These are phyloP conservation scores for Eupleurogrammus muticus DNA, from an alignment of 2,797 vertebrate species.

Conservation along the genomic window DNA sequence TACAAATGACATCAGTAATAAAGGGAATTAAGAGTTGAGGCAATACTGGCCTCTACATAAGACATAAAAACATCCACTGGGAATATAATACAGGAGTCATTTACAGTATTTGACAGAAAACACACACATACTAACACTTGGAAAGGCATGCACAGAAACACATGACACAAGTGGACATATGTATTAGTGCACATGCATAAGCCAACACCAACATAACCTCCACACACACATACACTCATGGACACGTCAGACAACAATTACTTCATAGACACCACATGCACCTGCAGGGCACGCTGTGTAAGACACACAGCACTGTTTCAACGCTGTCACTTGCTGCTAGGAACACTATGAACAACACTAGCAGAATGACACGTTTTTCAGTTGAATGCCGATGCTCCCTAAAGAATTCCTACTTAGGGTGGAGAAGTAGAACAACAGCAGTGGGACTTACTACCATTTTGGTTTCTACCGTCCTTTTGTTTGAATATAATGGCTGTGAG, in stretches of 20 bases:
- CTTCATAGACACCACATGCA: conserved; percentile 61
- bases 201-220: background rate
- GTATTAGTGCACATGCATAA: conserved; percentile 20
- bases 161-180: conserved; percentile 21
- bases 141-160: conserved; percentile 40
- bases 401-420: conserved; percentile 8
- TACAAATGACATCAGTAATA: conserved; percentile 71
- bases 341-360: conserved; percentile 46
- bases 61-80: conserved; percentile 45
- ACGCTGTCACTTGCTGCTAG: conserved; percentile 41
- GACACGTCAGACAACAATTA: conserved; percentile 22
- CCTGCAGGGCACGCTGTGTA: conserved; percentile 32
- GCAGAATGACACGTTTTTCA: conserved; percentile 30
- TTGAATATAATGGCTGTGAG: conserved; percentile 34
- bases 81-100: conserved; percentile 75
- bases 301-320: conserved; percentile 30
- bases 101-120: conserved; percentile 64
- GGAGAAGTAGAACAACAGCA: conserved; percentile 39
- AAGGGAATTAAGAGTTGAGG: conserved; percentile 75
- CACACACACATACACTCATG: background rate
- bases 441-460: conserved; percentile 14
- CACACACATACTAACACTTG: conserved; percentile 34
- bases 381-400: conserved; percentile 13
- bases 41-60: conserved; percentile 64
- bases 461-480: conserved; percentile 16